A percentile compares a stretch with the other conserved stretches of the same genome.
These are phyloP conservation scores for Trachelus tabidus DNA, from an alignment of 2,888 invertebrate genomes.

Conservation along the genomic window DNA sequence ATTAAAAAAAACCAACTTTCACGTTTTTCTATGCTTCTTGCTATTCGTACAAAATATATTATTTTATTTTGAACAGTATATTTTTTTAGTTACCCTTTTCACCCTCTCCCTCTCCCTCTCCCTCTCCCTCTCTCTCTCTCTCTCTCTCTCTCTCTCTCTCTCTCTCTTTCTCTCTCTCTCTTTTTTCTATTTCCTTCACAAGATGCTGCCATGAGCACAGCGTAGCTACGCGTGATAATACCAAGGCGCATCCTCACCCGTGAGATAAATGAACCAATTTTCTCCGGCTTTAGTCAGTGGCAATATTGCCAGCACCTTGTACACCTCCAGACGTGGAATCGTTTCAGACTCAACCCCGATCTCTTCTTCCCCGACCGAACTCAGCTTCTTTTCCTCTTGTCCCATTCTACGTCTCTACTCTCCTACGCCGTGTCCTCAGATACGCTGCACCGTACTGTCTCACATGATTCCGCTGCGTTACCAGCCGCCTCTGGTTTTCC, in stretches of 20 bases:
- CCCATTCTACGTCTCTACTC: not conserved
- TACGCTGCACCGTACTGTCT: not conserved
- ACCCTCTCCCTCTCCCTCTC: too few relatives aligned
- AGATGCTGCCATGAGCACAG: conserved; percentile 8
- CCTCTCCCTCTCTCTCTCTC: not conserved
- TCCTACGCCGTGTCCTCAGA: not conserved
- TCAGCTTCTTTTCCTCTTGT: not conserved
- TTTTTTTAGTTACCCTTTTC: not conserved
- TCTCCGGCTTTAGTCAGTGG: conserved; percentile 53
- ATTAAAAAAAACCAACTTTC: not conserved
- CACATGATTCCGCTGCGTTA: not conserved
- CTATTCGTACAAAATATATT: not conserved
- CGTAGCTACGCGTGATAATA: conserved; percentile 41
- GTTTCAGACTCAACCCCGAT: conserved; percentile 30
- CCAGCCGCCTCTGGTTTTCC: conserved; percentile 13
- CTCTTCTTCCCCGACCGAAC: not conserved
- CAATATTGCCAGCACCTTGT: conserved; percentile 45
- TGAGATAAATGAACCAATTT: conserved; percentile 59
- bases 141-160: not conserved
- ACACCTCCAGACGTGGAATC: conserved; percentile 19
- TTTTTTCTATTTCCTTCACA: not conserved
- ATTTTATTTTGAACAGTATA: not conserved
- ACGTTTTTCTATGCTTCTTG: not conserved
- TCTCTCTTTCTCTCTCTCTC: not conserved
- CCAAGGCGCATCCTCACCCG: conserved; percentile 32